Evolutionary conservation across 2,113 vertebrate genomes (phyloP), one percentile per base, ranked within the genome.

Genomic region (Scortum barcoo): DNA sequence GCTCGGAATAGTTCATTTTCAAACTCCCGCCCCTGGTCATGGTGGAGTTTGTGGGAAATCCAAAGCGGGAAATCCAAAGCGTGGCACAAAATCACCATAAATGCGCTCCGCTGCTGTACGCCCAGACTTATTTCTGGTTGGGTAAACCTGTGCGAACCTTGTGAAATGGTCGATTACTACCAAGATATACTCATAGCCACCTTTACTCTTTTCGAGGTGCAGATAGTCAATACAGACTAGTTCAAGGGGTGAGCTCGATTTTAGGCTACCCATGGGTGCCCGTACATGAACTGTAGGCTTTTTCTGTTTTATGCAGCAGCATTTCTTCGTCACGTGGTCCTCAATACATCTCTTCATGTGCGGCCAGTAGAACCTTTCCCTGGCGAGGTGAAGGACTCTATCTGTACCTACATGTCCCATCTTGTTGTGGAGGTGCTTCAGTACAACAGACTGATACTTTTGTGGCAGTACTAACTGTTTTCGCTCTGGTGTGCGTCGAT

Each of bases 241-340:
- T 20, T 69, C 66, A 5, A 69, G 66, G 3, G 44, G 66, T 0
- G 46, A 51, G 17, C 13, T 22, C 2, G 72, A 74, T 6, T 20
- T 50, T 0, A 74, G 2, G 13, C 24, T 33, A 6, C 26, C 10
- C 42, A 74, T 74, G 2, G 57, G 72, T 10, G 57, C 57, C 3
- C 72, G 0, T 1, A 33, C 56, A 62, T 61, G 72, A 4, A 16
- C 10, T 8, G 20, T 17, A 0, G 72, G 56, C 11, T 61, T 74
- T 10, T 72, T 83, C 11, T 48, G 50, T 14, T 66, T 73, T 1
- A 66, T 30, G 4, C 77, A 80, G 10, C 12, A 8, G 13, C 69
- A 80, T 19, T 48, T 56, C 2, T 33, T 46, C 7, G n/a, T 80
- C 0, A 66, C 40, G 36, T 80, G 73, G 1, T 80, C 51, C 6